Evolutionary conservation across 2,797 vertebrate genomes (phyloP).

Genomic region (Rachycentron canadum): DNA sequence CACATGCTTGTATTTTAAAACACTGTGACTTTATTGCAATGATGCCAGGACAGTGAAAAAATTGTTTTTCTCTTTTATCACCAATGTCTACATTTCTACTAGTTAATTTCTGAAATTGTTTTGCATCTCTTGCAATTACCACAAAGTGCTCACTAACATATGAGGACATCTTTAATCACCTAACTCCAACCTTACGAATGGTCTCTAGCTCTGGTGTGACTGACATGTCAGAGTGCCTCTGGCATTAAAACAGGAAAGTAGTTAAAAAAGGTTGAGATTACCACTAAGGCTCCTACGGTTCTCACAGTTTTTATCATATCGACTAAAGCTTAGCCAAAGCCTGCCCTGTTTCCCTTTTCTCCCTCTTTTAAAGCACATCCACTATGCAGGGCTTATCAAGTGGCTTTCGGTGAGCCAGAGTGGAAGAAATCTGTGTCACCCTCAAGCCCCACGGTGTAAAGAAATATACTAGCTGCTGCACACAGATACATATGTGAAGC

Average conservation of each 20-base stretch:
- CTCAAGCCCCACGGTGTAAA: slow-evolving; percentile 66
- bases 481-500: slow-evolving; percentile 25
- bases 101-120: slow-evolving; percentile 20
- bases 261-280: slow-evolving; percentile 84
- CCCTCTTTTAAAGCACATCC: slow-evolving; percentile 79
- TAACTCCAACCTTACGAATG: slow-evolving; percentile 55
- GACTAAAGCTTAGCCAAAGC: slow-evolving; percentile 86
- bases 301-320: slow-evolving; percentile 86
- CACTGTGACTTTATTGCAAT: background rate
- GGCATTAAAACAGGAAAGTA: slow-evolving; percentile 81
- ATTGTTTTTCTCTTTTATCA: background rate
- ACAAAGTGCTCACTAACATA: slow-evolving; percentile 42
- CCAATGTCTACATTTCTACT: background rate
- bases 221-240: slow-evolving; percentile 78
- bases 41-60: background rate
- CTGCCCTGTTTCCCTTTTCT: slow-evolving; percentile 77
- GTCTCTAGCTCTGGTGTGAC: slow-evolving; percentile 67
- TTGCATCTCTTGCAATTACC: slow-evolving; percentile 34
- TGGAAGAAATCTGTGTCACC: slow-evolving; percentile 77
- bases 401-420: slow-evolving; percentile 79
- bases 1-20: background rate
- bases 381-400: slow-evolving; percentile 81
- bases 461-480: slow-evolving; percentile 50
- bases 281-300: slow-evolving; percentile 79
- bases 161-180: slow-evolving; percentile 66